These are phyloP conservation scores for Hexactinellida sp. DNA, from an alignment of 37 sponge, comb jelly and placozoan genomes.

Conservation along the genomic window DNA sequence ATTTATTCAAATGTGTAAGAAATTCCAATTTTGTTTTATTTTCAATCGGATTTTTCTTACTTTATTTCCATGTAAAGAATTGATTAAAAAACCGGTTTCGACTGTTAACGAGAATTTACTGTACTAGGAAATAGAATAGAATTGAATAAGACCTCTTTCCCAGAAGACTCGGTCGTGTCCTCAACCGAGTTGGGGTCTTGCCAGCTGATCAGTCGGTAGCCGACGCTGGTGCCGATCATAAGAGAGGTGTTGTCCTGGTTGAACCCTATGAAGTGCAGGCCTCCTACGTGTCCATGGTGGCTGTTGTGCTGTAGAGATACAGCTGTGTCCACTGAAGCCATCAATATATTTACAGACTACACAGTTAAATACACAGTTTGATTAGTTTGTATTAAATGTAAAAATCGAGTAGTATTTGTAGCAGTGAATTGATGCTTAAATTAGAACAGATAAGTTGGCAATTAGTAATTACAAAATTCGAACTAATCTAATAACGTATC, in stretches of 20 bases:
- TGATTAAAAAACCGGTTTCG: no score
- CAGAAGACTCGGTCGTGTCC: conserved; percentile 2
- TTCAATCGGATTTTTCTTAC: no score
- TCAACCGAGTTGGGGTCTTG: neutral
- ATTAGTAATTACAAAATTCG: neutral
- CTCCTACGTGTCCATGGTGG: neutral
- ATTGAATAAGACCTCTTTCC: neutral
- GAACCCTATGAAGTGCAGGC: neutral
- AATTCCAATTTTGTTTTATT: no score
- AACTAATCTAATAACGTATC: neutral
- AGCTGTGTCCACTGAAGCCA: neutral
- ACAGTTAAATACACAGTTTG: no score
- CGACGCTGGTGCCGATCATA: neutral
- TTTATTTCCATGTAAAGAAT: no score
- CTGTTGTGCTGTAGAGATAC: neutral
- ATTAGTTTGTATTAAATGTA: no score
- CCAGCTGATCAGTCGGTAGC: neutral
- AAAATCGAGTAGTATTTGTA: no score
- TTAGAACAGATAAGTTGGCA: no score
- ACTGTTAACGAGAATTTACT: neutral
- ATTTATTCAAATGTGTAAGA: no score
- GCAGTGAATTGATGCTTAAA: no score
- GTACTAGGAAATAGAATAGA: neutral
- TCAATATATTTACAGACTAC: no score
- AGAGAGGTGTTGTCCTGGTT: conserved; percentile 8